A percentile compares a stretch with the other conserved stretches of the same genome.
Evolutionary conservation across 2,797 vertebrate species (phyloP).

Genomic region (Thaleichthys pacificus): DNA sequence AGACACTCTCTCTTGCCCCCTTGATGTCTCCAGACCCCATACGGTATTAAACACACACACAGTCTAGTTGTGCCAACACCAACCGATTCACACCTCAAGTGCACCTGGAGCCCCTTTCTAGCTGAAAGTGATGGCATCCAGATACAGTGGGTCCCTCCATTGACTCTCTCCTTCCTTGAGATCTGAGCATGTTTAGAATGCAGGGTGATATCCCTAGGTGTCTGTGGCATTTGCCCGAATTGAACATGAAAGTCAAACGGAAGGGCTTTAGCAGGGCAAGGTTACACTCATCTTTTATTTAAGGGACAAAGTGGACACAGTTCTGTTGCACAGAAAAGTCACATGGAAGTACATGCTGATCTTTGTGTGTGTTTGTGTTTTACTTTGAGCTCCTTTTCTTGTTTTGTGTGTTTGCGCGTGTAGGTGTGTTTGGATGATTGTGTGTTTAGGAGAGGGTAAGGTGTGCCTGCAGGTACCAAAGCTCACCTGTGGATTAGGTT

Average conservation of each 20-base stretch:
- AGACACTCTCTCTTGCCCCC: too few relatives aligned
- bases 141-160: slow-evolving; percentile 13
- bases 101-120: slow-evolving; percentile 6
- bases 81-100: neutral
- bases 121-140: slow-evolving; percentile 48
- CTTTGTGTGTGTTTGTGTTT: neutral
- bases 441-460: slow-evolving; percentile 17
- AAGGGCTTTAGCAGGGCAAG: slow-evolving; percentile 23
- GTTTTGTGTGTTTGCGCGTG: neutral
- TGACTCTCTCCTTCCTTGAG: slow-evolving; percentile 37
- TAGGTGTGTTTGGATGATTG: neutral
- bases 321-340: neutral
- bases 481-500: slow-evolving; percentile 15
- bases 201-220: slow-evolving; percentile 44
- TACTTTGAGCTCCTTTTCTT: too few relatives aligned
- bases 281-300: slow-evolving; percentile 10
- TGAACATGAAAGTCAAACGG: slow-evolving; percentile 51
- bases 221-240: slow-evolving; percentile 43
- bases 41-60: neutral
- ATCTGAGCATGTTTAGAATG: slow-evolving; percentile 52
- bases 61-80: slow-evolving; percentile 4
- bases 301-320: slow-evolving; percentile 3
- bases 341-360: too few relatives aligned
- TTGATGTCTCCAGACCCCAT: too few relatives aligned
- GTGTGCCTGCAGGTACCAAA: slow-evolving; percentile 17